Evolutionary conservation across 2,888 invertebrate genomes (phyloP).

Genomic region (Pachycephus smyrnensis): DNA sequence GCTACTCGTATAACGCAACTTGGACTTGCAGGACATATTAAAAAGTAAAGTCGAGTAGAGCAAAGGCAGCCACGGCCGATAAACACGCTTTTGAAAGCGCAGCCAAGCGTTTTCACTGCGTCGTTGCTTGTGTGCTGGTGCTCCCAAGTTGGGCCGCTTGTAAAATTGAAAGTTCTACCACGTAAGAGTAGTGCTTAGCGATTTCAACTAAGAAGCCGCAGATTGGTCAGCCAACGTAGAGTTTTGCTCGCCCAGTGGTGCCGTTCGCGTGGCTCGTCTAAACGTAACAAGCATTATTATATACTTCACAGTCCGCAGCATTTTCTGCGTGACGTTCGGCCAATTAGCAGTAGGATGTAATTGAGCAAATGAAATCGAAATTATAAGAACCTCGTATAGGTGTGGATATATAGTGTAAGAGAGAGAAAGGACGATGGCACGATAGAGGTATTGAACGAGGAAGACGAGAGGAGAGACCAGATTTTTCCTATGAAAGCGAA

Average conservation of each 20-base stretch:
- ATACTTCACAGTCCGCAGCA: slow-evolving; percentile 18
- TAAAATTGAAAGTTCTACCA: slow-evolving; percentile 7
- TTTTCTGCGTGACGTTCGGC: slow-evolving; percentile 16
- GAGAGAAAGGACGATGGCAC: background rate
- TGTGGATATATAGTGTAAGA: background rate
- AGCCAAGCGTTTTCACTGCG: slow-evolving; percentile 46
- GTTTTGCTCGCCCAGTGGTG: background rate
- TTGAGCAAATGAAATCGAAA: slow-evolving; percentile 22
- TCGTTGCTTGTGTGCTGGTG: background rate
- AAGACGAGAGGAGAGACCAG: slow-evolving; percentile 6
- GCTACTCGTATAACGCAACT: background rate
- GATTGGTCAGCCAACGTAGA: background rate
- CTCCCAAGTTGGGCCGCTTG: background rate
- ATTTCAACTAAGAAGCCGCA: background rate
- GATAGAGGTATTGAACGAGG: background rate
- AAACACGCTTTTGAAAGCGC: slow-evolving; percentile 52
- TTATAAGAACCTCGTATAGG: background rate
- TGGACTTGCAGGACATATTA: background rate
- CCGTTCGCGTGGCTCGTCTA: background rate
- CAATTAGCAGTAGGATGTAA: slow-evolving; percentile 20
- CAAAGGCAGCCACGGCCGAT: background rate
- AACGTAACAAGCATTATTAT: slow-evolving; percentile 1
- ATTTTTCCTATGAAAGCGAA: slow-evolving; percentile 41
- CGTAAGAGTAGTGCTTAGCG: background rate
- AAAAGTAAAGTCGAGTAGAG: background rate